Base-by-base conservation (phyloP, 2,797 vertebrate genomes). In the Brachymystax lenok region DNA sequence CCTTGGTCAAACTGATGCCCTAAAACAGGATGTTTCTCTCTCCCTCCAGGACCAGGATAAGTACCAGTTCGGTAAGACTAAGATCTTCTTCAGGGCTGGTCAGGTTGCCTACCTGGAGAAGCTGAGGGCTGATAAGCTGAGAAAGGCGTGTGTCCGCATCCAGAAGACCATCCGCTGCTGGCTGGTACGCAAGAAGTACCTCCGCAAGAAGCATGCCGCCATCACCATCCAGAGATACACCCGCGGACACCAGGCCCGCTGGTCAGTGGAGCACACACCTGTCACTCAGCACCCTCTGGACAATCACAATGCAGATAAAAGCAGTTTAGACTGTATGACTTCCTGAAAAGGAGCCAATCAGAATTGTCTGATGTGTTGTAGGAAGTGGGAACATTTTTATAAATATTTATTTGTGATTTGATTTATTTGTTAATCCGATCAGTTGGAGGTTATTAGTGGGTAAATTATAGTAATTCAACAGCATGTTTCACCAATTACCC, bases 11-110 rank as follows among this genome's bases (percentile, higher is more conserved):
- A 24, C 59, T 12, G 10, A 24, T 61, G 10, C n/a, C 8, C 59
- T 61, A 46, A 12, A 46, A 46, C n/a, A 69, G 2, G 24, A 3
- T 70, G 14, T 30, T 4, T 33, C 10, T 69, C 21, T 75, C 21
- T 71, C 50, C 67, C 21, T 78, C 13, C 21, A 99, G 98, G 97
- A 99, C 89, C 94, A 96, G 86, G 98, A 99, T 91, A 99, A 99
- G 91, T 99, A 99, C 91, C 98, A 99, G 91, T 99, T 99, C 92
- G 98, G 98, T 74, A 99, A 99, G 88, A 99, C 97, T 76, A 99
- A 99, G 94, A 99, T 99, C 88, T 99, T 99, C 94, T 99, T 99
- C 94, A 95, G 98, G 74, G 98, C 98, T 0, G 98, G 98, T 56
- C 98, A 99, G 93, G 98, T 99, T 52, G 98, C 98, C 35, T 99